phyloP scores from a whole-genome alignment of 1,140 invertebrate genomes.

The Microvelia longipes region DNA sequence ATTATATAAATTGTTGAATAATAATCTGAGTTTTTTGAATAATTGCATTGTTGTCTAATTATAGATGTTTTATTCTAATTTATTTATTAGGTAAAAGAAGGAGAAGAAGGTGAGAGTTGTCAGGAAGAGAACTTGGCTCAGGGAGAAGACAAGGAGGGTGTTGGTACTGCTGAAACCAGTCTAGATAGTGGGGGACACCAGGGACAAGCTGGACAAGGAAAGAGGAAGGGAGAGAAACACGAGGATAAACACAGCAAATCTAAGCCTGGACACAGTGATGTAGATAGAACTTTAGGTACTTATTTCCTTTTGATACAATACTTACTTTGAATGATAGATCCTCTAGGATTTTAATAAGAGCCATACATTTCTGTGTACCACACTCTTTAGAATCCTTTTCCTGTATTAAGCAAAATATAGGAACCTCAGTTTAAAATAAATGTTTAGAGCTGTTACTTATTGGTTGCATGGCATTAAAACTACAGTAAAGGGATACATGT shows the following conservation, averaged over 20 bases:
- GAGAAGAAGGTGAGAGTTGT: conserved; percentile 19
- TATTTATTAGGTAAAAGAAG: conserved; percentile 34
- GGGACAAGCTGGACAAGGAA: background rate
- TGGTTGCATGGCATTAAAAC: too few relatives aligned
- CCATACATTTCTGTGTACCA: too few relatives aligned
- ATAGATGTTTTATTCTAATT: conserved; percentile 2
- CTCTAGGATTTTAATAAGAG: too few relatives aligned
- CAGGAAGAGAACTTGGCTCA: background rate
- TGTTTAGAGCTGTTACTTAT: too few relatives aligned
- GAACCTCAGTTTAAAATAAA: too few relatives aligned
- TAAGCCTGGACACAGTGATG: conserved; percentile 40
- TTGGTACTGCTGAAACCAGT: conserved; percentile 5
- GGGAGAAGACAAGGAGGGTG: conserved; percentile 25
- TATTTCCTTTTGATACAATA: background rate
- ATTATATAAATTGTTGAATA: too few relatives aligned
- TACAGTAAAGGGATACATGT: too few relatives aligned
- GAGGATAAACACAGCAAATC: conserved; percentile 30
- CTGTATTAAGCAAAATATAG: too few relatives aligned
- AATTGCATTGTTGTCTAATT: background rate
- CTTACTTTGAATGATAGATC: background rate
- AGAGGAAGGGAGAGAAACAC: conserved; percentile 3
- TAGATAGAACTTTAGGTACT: conserved; percentile 43
- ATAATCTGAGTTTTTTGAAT: too few relatives aligned
- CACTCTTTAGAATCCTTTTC: too few relatives aligned
- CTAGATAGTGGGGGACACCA: background rate